Evolutionary conservation across 2,888 invertebrate genomes (phyloP).

Genomic region (Patella caerulea): DNA sequence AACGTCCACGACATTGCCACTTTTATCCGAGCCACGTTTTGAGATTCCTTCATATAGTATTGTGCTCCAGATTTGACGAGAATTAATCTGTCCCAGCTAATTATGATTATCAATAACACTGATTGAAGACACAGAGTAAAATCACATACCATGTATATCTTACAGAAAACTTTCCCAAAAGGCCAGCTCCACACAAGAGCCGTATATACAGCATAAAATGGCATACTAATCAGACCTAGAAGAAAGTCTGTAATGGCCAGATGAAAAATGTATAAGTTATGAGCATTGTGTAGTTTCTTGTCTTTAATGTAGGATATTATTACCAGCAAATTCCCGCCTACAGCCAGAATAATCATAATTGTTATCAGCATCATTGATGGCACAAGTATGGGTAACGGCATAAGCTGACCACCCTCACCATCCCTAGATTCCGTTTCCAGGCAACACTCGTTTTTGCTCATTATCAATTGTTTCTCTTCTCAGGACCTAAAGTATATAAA

Average conservation of each 20-base stretch:
- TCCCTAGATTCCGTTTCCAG: not conserved
- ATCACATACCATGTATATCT: conserved; percentile 46
- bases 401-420: conserved; percentile 14
- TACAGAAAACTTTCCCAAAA: conserved; percentile 51
- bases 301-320: conserved; percentile 48
- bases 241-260: conserved; percentile 50
- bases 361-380: conserved; percentile 36
- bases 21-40: conserved; percentile 31
- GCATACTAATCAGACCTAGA: conserved; percentile 48
- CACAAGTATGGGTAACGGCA: conserved; percentile 19
- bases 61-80: conserved; percentile 43
- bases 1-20: conserved; percentile 46
- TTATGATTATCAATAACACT: conserved; percentile 46
- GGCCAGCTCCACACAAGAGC: conserved; percentile 44
- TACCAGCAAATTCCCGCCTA: conserved; percentile 50
- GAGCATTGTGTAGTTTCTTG: conserved; percentile 41
- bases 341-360: conserved; percentile 38
- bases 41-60: conserved; percentile 42
- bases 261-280: conserved; percentile 52
- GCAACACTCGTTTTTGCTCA: no score
- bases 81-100: conserved; percentile 50
- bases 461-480: no score
- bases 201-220: conserved; percentile 52
- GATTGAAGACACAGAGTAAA: conserved; percentile 50
- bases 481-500: no score